Evolutionary conservation across 2,113 vertebrate species (phyloP), one percentile per base, ranked within the genome.

Genomic region (Embiotoca jacksoni): DNA sequence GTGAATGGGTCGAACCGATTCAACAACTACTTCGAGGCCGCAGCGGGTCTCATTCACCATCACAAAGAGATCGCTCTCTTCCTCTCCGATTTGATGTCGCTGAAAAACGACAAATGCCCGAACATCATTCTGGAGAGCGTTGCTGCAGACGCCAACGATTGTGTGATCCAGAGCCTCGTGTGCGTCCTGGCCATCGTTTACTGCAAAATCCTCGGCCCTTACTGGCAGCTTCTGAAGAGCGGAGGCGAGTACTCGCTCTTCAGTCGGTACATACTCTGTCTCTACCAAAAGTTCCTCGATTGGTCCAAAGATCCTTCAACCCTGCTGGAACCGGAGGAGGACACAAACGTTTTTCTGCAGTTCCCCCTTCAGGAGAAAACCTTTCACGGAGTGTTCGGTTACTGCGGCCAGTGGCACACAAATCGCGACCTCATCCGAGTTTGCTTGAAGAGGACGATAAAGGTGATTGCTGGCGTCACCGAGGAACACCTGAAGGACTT

Each of bases 171-270:
- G 80, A 90, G 86, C 60, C 82, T 95, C 1, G 89, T 94, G 41
- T 95, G 95, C 15, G 94, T 93, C 3, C 74, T 95, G 35, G 94
- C 93, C 30, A 56, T 95, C 2, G 44, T 95, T 37, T 92, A 95
- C 86, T 93, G 92, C 78, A 95, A 95, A 84, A 78, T 95, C 6
- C 73, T 95, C 2, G 94, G 95, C 2, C 95, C 95, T 15, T 94
- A 93, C 69, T 94, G 92, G 92, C 94, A 95, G 81, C 93, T 95
- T 0, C 81, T 95, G 37, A 94, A 85, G 64, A 95, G 95, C 32
- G 86, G 75, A 3, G 93, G 81, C 2, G 90, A 95, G 50, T 95
- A 95, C 63, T 35, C 86, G 0, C 86, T 83, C 32, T 95, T 87
- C 53, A 83, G 88, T 65, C 84, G 79, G 49, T 93, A 94, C 85